phyloP scores from a whole-genome alignment of 1,140 invertebrate genomes.

The Physella acuta region DNA sequence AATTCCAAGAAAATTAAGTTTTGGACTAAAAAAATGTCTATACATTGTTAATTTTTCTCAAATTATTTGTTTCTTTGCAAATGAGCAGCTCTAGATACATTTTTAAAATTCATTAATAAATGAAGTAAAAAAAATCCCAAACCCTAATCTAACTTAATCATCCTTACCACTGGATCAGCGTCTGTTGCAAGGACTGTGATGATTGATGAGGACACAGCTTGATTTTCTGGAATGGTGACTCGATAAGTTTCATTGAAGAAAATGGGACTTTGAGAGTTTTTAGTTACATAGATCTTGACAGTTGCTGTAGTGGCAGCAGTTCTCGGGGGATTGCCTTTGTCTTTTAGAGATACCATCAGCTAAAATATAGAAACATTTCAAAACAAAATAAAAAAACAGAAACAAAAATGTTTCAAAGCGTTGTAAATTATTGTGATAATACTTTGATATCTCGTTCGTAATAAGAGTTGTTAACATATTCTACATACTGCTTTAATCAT shows the following conservation, averaged over 20 bases:
- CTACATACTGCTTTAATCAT: background rate
- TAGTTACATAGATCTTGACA: constrained; percentile 80
- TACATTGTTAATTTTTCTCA: too few species aligned
- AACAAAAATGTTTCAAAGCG: background rate
- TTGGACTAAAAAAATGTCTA: too few species aligned
- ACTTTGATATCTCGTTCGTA: background rate
- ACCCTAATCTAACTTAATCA: too few species aligned
- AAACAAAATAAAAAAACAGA: background rate
- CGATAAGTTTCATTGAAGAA: constrained; percentile 65
- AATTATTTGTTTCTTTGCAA: too few species aligned
- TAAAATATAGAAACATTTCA: constrained; percentile 7
- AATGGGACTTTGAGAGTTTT: constrained; percentile 71
- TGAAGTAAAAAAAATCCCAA: too few species aligned
- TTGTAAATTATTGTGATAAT: background rate
- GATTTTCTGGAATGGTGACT: constrained; percentile 36
- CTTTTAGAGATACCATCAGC: constrained; percentile 29
- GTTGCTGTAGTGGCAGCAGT: constrained; percentile 15
- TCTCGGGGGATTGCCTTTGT: constrained; percentile 29
- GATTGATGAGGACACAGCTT: constrained; percentile 27
- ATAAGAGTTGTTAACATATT: background rate
- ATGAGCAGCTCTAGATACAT: too few species aligned
- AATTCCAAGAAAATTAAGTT: too few species aligned
- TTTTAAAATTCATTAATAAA: too few species aligned
- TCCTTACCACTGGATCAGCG: constrained; percentile 40
- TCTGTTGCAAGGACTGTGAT: constrained; percentile 27